Evolutionary conservation across 2,113 vertebrate genomes (phyloP).

Genomic region (Sarotherodon lohbergeri): DNA sequence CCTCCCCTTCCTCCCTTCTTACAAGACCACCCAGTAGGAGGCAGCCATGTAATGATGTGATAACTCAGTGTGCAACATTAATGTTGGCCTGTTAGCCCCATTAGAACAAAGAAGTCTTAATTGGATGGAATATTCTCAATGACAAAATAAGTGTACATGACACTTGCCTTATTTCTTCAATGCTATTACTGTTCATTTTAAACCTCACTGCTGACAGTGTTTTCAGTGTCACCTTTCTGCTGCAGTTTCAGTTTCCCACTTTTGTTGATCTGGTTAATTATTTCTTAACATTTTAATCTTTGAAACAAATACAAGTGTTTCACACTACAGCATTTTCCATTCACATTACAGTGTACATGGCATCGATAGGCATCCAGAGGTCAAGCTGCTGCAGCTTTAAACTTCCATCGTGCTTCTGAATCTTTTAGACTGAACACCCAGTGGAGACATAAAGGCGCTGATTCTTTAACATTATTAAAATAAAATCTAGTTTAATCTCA

Average conservation of each 20-base stretch:
- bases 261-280: background rate
- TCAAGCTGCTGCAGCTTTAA: background rate
- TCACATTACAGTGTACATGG: background rate
- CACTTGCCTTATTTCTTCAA: background rate
- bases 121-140: background rate
- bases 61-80: background rate
- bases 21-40: conserved; percentile 9
- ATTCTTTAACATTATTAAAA: background rate
- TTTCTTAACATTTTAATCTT: background rate
- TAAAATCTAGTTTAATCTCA: background rate
- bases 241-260: background rate
- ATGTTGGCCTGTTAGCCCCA: background rate
- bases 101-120: background rate
- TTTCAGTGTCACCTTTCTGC: background rate
- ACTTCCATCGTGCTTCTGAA: background rate
- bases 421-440: background rate
- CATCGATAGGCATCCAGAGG: background rate
- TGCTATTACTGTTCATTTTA: background rate
- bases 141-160: background rate
- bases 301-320: background rate
- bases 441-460: background rate
- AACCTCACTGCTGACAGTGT: background rate
- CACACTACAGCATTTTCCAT: background rate
- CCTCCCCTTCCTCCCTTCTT: conserved; percentile 69
- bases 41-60: background rate